Percentiles rank a stretch among this genome's conserved stretches.
Evolutionary conservation across 2,113 vertebrate species (phyloP).

Genomic region (Sylvia atricapilla): DNA sequence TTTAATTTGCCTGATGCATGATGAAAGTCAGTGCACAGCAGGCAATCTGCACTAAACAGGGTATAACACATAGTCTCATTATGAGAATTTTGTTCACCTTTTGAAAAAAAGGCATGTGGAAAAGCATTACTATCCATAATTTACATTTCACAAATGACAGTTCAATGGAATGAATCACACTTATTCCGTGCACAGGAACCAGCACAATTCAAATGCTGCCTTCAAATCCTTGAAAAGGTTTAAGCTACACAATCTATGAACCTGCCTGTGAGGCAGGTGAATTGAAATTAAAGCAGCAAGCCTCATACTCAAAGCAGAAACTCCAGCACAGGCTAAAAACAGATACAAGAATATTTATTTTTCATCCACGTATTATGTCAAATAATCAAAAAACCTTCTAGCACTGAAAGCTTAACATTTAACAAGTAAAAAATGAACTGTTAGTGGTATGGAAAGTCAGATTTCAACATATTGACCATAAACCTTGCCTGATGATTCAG

Average conservation of each 20-base stretch:
- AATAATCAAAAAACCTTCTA: neutral
- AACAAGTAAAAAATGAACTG: neutral
- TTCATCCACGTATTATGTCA: neutral
- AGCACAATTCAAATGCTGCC: neutral
- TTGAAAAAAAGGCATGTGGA: conserved; percentile 2
- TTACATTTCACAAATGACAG: conserved; percentile 50
- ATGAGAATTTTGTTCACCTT: conserved; percentile 64
- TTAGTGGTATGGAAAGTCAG: neutral
- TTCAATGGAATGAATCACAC: conserved; percentile 30
- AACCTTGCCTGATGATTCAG: neutral
- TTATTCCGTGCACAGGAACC: neutral
- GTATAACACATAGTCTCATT: conserved; percentile 51
- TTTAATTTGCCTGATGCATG: conserved; percentile 28
- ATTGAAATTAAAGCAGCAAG: neutral
- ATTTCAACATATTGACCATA: neutral
- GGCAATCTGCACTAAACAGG: conserved; percentile 50
- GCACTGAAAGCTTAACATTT: neutral
- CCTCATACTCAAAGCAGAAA: neutral
- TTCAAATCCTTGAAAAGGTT: conserved; percentile 5
- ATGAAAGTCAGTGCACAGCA: conserved; percentile 43
- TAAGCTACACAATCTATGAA: neutral
- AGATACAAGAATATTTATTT: neutral
- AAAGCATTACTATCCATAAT: conserved; percentile 41
- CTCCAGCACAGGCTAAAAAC: neutral
- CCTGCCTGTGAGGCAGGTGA: neutral